Base-by-base conservation (phyloP, 2,888 invertebrate genomes). In the Agriotes lineatus region DNA sequence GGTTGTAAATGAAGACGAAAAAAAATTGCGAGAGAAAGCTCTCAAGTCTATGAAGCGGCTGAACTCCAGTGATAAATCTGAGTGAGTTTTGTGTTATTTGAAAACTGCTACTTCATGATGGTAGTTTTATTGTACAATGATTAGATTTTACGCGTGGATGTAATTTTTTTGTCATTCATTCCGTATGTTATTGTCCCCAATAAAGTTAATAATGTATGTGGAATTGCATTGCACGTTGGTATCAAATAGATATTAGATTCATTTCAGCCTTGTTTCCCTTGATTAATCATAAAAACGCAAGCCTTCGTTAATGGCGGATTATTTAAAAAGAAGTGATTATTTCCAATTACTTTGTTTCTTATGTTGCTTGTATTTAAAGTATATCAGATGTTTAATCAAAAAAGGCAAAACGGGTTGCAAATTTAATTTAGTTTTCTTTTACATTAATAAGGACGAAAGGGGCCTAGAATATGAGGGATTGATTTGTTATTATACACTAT, bases 31-130 rank as follows among this genome's bases (percentile, higher is more conserved):
- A 25, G 96, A 96, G 83, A 90, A 94, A 78, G 96, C 96, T 58
- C 87, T 96, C 44, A 94, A 95, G 84, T 96, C 95, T 0, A 95
- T 96, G 95, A 96, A 95, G 82, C 90, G 91, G 81, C 89, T 91
- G 83, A 90, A 88, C 50, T 90, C 90, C 72, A 89, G 89, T 77
- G 85, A 84, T 74, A 84, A 85, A 77, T 84, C 84, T 33, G 84
- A 84, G 77, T 84, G 63, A 70, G 16, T 56, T 45, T 67, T 69
- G 57, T 66, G 61, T 48, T 65, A 25, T 42, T 44, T 50, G 22
- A 52, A 56, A 61, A 70, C 69, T 70, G 62, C 65, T 61, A 66
- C 44, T 70, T 54, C 37, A 67, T 50, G 18, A 30, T 60, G 48
- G 50, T 67, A 56, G 56, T 62, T 50, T 58, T 39, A 66, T 66